These are phyloP conservation scores for Contarinia nasturtii DNA, from an alignment of 1,140 invertebrate species.

Conservation along the genomic window DNA sequence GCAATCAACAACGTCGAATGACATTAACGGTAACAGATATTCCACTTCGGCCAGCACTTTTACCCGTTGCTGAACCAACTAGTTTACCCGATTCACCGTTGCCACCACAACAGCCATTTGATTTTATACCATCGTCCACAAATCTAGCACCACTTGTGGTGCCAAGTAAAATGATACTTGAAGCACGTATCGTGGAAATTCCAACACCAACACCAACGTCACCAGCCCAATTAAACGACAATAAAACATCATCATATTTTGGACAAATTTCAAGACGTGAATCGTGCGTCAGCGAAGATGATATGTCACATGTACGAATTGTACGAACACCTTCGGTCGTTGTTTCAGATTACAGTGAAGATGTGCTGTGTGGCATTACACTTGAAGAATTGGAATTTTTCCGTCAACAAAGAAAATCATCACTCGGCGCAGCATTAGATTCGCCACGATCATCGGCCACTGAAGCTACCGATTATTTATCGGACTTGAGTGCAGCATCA, in stretches of 20 bases:
- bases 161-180: conserved; percentile 20
- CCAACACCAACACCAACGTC: neutral
- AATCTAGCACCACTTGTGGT: conserved; percentile 5
- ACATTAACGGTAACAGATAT: conserved; percentile 20
- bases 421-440: conserved; percentile 11
- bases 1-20: conserved; percentile 12
- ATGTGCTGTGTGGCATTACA: conserved; percentile 38
- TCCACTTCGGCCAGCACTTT: conserved; percentile 13
- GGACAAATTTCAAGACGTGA: conserved; percentile 14
- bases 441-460: conserved; percentile 6
- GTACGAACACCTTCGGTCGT: conserved; percentile 64
- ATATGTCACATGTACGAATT: conserved; percentile 26
- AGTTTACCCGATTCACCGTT: conserved; percentile 11
- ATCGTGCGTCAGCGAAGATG: conserved; percentile 16
- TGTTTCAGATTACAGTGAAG: conserved; percentile 66
- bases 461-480: conserved; percentile 22
- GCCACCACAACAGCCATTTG: conserved; percentile 9
- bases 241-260: neutral
- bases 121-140: neutral
- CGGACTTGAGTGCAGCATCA: conserved; percentile 37
- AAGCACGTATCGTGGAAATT: conserved; percentile 17
- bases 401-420: conserved; percentile 25
- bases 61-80: conserved; percentile 20
- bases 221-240: no score
- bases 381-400: conserved; percentile 45